Evolutionary conservation across 2,888 invertebrate genomes (phyloP).

Genomic region (Lithophane leautieri): DNA sequence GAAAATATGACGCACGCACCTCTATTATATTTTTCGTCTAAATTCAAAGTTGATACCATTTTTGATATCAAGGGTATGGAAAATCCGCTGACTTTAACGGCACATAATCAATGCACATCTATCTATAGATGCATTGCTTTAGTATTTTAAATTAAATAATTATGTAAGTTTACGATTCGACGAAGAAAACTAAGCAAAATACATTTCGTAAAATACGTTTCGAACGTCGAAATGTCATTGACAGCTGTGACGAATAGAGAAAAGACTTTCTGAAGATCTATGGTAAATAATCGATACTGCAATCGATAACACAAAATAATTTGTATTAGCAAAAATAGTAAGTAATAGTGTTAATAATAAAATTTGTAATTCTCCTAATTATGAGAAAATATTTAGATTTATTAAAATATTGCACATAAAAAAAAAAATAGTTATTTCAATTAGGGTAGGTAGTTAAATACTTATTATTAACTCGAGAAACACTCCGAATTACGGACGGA

Average conservation of each 20-base stretch:
- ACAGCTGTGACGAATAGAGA: constrained; percentile 87
- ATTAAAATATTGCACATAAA: too few species aligned
- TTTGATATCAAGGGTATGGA: constrained; percentile 66
- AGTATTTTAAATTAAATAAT: constrained; percentile 62
- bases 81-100: constrained; percentile 52
- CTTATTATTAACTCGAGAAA: not conserved
- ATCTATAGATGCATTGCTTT: constrained; percentile 36
- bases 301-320: constrained; percentile 60
- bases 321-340: not conserved
- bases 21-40: constrained; percentile 87
- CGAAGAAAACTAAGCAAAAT: constrained; percentile 74
- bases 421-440: not conserved
- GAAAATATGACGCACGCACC: constrained; percentile 78
- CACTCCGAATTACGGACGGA: not conserved
- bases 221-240: constrained; percentile 85
- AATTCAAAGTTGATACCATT: constrained; percentile 87
- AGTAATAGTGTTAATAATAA: too few species aligned
- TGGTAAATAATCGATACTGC: constrained; percentile 81
- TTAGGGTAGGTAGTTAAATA: not conserved
- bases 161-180: constrained; percentile 76
- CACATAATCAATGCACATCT: constrained; percentile 48
- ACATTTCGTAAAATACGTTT: constrained; percentile 81
- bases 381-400: not conserved
- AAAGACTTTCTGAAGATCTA: constrained; percentile 78
- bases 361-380: not conserved